These are phyloP conservation scores for Melanostoma scalare DNA, from an alignment of 2,888 invertebrate species.

Conservation along the genomic window DNA sequence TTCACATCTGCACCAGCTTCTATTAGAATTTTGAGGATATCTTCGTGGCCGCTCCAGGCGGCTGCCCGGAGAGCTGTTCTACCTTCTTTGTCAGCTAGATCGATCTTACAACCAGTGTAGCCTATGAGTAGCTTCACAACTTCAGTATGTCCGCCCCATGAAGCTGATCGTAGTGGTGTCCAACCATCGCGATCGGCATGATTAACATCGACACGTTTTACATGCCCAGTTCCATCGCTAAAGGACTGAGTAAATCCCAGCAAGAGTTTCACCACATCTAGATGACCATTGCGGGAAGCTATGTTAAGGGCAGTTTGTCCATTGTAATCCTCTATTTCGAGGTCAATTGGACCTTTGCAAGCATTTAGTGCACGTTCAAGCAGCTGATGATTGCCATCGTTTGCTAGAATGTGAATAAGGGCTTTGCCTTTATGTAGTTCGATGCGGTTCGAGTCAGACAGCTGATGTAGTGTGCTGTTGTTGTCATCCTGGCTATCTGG, in stretches of 20 bases:
- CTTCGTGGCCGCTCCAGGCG: conserved; percentile 96
- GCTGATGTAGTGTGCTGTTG: conserved; percentile 80
- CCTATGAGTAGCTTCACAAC: conserved; percentile 91
- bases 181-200: conserved; percentile 93
- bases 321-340: conserved; percentile 87
- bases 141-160: conserved; percentile 97
- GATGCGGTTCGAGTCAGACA: conserved; percentile 81
- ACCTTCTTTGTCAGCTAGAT: conserved; percentile 93
- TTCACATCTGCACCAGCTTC: conserved; percentile 91
- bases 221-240: conserved; percentile 79
- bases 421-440: conserved; percentile 85
- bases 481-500: conserved; percentile 81
- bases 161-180: conserved; percentile 95
- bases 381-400: conserved; percentile 88
- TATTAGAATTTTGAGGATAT: conserved; percentile 89
- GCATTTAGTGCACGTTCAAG: conserved; percentile 86
- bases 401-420: conserved; percentile 89
- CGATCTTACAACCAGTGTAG: conserved; percentile 89
- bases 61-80: conserved; percentile 95
- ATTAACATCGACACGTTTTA: conserved; percentile 86
- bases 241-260: conserved; percentile 80
- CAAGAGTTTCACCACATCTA: conserved; percentile 87
- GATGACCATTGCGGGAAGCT: conserved; percentile 90
- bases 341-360: conserved; percentile 82
- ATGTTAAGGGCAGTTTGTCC: conserved; percentile 94